These are phyloP conservation scores for Progne subis DNA, from an alignment of 2,113 vertebrate species.

Conservation along the genomic window DNA sequence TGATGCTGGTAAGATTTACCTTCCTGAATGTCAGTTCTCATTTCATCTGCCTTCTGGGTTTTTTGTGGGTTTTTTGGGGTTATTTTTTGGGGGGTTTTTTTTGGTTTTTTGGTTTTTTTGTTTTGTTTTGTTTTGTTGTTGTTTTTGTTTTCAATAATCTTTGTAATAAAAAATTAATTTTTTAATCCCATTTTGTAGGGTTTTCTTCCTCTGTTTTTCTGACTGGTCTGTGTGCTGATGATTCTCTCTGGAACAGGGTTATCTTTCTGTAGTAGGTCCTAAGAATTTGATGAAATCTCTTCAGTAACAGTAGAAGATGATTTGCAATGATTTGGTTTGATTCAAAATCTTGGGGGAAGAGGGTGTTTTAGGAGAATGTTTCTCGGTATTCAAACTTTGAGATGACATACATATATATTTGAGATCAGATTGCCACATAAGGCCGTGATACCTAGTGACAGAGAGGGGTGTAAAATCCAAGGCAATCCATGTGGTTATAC, in stretches of 20 bases:
- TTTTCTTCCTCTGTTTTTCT: not conserved
- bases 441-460: not conserved
- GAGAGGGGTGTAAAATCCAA: not conserved
- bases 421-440: not conserved
- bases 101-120: too few relatives aligned
- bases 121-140: not conserved
- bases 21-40: not conserved
- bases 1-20: not conserved
- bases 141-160: not conserved
- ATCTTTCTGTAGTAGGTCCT: not conserved
- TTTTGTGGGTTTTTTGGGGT: too few relatives aligned
- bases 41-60: not conserved
- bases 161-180: not conserved
- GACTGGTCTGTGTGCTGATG: not conserved
- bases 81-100: too few relatives aligned
- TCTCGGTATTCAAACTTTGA: not conserved
- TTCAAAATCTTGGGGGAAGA: not conserved
- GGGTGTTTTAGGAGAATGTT: not conserved
- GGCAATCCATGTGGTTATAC: not conserved
- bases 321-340: not conserved
- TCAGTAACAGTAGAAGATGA: not conserved
- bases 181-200: not conserved
- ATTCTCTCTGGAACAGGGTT: not conserved
- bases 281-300: not conserved
- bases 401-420: not conserved